phyloP scores from a whole-genome alignment of 1,140 invertebrate species.

The Asbolus verrucosus region DNA sequence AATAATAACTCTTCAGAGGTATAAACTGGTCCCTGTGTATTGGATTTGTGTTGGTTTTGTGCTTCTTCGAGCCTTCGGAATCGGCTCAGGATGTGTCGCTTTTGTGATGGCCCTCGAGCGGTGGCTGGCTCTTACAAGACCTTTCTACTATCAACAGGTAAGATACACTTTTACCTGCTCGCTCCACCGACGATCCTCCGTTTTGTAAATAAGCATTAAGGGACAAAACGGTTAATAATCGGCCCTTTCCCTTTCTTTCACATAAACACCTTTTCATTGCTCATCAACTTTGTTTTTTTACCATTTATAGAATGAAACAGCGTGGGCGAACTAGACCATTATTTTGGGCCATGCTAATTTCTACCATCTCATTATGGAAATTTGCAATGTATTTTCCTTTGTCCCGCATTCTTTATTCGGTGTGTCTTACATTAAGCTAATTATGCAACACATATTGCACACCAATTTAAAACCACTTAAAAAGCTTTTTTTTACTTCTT shows the following conservation, averaged over 20 bases:
- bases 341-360: too few species aligned
- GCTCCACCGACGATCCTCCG: not conserved
- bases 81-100: conserved; percentile 88
- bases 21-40: conserved; percentile 69
- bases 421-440: not conserved
- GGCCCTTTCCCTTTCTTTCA: conserved; percentile 15
- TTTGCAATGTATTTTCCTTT: conserved; percentile 5
- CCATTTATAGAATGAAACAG: too few species aligned
- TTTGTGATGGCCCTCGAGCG: conserved; percentile 88
- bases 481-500: not conserved
- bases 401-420: conserved; percentile 39
- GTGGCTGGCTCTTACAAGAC: conserved; percentile 85
- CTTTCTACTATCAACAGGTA: conserved; percentile 92
- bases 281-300: too few species aligned
- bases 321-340: too few species aligned
- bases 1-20: conserved; percentile 70
- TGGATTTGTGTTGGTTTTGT: conserved; percentile 78
- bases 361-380: conserved; percentile 11
- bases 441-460: conserved; percentile 17
- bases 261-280: too few species aligned
- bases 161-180: conserved; percentile 51
- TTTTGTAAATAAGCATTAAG: conserved; percentile 10
- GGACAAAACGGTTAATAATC: conserved; percentile 18
- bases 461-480: conserved; percentile 1
- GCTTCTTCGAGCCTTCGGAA: conserved; percentile 82